phyloP scores from a whole-genome alignment of 2,888 invertebrate species.

The Callyntrura guangdongensis region DNA sequence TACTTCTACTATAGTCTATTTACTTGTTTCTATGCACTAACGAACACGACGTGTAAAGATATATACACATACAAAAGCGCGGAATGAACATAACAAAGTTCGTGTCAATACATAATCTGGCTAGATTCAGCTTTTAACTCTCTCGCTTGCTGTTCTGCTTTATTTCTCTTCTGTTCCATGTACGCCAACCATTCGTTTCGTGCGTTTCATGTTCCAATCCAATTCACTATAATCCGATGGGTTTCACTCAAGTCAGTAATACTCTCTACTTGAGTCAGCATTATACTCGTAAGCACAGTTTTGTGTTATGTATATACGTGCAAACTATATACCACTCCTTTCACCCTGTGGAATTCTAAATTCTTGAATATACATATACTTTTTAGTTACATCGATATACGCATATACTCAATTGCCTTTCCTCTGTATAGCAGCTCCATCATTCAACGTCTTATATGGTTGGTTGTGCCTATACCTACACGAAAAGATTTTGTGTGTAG shows the following conservation, averaged over 20 bases:
- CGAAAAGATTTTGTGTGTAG: too few relatives aligned
- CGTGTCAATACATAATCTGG: constrained; percentile 74
- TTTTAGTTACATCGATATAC: background rate
- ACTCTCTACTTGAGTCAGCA: constrained; percentile 21
- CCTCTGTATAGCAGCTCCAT: constrained; percentile 35
- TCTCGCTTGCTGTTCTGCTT: constrained; percentile 54
- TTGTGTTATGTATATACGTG: background rate
- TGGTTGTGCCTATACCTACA: too few relatives aligned
- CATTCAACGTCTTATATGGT: too few relatives aligned
- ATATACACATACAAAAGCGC: background rate
- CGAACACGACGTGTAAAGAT: background rate
- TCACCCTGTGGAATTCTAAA: constrained; percentile 33
- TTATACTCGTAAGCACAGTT: background rate
- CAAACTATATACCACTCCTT: constrained; percentile 50
- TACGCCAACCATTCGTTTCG: constrained; percentile 25
- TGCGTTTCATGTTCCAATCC: constrained; percentile 63
- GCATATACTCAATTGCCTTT: background rate
- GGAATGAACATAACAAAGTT: constrained; percentile 62
- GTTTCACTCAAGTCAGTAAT: constrained; percentile 48
- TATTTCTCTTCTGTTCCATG: constrained; percentile 59
- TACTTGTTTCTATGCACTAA: background rate
- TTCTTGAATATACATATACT: constrained; percentile 13
- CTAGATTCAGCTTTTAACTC: constrained; percentile 25
- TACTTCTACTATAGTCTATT: background rate
- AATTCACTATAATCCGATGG: constrained; percentile 55